Conservation (phyloP, 2,888 invertebrate genomes). For the Holacanthella duospinosa region DNA sequence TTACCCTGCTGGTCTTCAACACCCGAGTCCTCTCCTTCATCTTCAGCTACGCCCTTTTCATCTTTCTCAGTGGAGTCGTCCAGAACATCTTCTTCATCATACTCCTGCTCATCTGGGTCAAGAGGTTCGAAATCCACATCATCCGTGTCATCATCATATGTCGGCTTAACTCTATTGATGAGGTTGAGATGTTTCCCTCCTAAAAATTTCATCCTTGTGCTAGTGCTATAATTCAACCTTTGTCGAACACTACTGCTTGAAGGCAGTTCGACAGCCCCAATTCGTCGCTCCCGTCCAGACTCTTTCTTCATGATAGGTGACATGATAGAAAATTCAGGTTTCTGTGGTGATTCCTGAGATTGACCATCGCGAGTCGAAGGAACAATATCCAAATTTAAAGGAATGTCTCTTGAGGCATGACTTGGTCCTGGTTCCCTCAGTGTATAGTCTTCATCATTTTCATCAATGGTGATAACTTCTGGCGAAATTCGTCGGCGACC, state of each 20-base stretch:
- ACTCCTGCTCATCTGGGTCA: neutral
- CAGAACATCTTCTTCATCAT: conserved; percentile 9
- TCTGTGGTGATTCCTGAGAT: neutral
- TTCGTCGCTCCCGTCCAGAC: neutral
- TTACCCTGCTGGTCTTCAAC: conserved; percentile 48
- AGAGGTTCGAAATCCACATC: conserved; percentile 10
- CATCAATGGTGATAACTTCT: neutral
- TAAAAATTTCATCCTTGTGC: neutral
- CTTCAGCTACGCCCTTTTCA: neutral
- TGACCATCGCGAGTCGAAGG: neutral
- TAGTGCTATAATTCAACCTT: conserved; percentile 1
- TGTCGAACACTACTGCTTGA: conserved; percentile 1
- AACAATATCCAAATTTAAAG: too few species aligned
- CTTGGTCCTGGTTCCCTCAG: too few species aligned
- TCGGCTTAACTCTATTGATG: neutral
- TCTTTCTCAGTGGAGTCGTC: conserved; percentile 5
- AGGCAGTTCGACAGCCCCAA: neutral
- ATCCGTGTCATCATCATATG: conserved; percentile 7
- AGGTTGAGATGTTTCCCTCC: conserved; percentile 14
- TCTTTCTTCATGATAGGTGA: conserved; percentile 30
- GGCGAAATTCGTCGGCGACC: neutral
- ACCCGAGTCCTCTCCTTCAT: conserved; percentile 43
- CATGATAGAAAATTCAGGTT: conserved; percentile 29
- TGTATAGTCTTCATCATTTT: neutral
- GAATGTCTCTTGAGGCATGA: too few species aligned